phyloP scores from a whole-genome alignment of 2,888 invertebrate species.

The Rhaphigaster nebulosa region DNA sequence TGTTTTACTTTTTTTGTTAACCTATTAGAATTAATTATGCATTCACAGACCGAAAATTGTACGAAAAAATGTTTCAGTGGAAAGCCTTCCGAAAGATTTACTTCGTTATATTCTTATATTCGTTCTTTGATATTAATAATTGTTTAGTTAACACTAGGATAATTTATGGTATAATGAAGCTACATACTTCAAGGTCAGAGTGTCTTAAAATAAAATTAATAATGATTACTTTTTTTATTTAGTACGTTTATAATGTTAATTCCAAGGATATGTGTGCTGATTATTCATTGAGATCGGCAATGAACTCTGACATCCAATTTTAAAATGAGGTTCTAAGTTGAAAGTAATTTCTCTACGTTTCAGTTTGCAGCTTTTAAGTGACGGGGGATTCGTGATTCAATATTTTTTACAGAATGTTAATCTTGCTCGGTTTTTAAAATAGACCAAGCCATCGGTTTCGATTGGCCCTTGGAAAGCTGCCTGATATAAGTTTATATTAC shows the following conservation, averaged over 20 bases:
- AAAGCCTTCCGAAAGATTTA: too few species aligned
- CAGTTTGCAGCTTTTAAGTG: neutral
- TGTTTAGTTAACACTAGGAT: too few species aligned
- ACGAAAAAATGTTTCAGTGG: too few species aligned
- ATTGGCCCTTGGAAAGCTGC: neutral
- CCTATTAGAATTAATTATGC: too few species aligned
- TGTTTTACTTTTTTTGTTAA: too few species aligned
- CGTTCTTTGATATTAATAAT: too few species aligned
- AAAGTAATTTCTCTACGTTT: neutral
- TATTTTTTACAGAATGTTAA: neutral
- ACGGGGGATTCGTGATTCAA: neutral
- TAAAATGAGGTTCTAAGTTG: neutral
- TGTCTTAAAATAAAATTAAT: too few species aligned
- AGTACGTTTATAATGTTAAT: neutral
- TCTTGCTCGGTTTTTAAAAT: neutral
- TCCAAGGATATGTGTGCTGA: neutral
- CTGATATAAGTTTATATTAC: neutral
- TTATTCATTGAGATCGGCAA: neutral
- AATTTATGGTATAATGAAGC: too few species aligned
- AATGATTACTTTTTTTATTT: neutral
- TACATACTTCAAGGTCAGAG: too few species aligned
- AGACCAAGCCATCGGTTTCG: neutral
- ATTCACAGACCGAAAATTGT: too few species aligned
- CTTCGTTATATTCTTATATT: too few species aligned
- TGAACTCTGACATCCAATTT: slow-evolving; percentile 24